Base-by-base conservation (phyloP, 1,140 invertebrate genomes). In the Drosophila pectinifera region DNA sequence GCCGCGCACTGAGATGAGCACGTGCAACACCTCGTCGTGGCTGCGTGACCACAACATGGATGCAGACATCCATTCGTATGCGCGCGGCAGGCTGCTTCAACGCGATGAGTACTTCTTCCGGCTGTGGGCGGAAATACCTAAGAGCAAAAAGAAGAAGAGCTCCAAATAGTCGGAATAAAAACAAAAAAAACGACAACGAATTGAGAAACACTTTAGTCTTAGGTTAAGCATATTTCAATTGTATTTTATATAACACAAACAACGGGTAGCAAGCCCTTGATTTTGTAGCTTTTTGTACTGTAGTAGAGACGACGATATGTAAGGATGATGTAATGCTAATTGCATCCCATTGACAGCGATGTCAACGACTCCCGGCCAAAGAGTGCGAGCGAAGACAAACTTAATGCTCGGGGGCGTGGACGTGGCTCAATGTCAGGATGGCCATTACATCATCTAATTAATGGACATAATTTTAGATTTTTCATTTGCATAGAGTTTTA, bases 51-150 rank as follows among this genome's bases (percentile, higher is more conserved):
- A 97, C 78, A 96, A 97, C 75, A 97, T 98, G 96, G 97, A 98
- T 92, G 97, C 97, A 1, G 97, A 98, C 80, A 98, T 98, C 76
- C 94, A 95, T 69, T 96, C 96, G 28, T 98, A 98, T 92, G 96
- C 97, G 1, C 95, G 96, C 69, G 95, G 96, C 41, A 95, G 95
- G 54, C 93, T 98, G 16, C 93, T 98, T 10, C 94, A 96, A 68
- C 94, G 95, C 83, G 97, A 98, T 90, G 97, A 98, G 93, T 98
- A 98, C 93, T 98, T 98, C 95, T 98, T 98, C 95, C 94, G 96
- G 69, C 96, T 98, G 45, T 89, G 78, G 75, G 90, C 90, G 5
- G 70, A 91, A 31, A 59, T 91, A 13, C 90, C 90, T 70, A 83
- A 79, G 20, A 72, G 65, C 41, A 89, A 88, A 54, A 86, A 86